Base-by-base conservation (phyloP, 2,888 invertebrate genomes). In the Eilema griseolum region DNA sequence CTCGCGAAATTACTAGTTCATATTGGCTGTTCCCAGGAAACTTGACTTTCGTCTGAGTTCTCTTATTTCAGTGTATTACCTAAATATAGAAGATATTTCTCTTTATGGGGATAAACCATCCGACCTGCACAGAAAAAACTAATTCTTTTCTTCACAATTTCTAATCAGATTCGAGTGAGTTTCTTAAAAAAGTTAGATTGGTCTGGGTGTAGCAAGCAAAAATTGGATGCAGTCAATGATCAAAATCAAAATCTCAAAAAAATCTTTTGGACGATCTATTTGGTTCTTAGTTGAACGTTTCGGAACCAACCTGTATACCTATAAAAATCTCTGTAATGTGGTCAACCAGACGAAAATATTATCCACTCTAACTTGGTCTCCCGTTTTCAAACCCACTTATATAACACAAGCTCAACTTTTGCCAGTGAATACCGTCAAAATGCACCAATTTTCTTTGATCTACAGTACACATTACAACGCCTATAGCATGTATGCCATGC, bases 271-370 rank as follows among this genome's bases (percentile, higher is more conserved):
- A 5, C 10, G 0, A 52, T 52, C 20, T 4, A 1, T 28, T 16
- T 20, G n/a, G 52, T 52, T 52, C n/a, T 3, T n/a, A 8, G n/a
- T 52, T n/a, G 20, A 4, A 52, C 1, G 7, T 46, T 46, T n/a
- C 8, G n/a, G n/a, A 52, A n/a, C 52, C 52, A 5, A 8, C 52
- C 52, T 20, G 20, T 5, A 31, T 37, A 57, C n/a, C n/a, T 57
- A 52, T 10, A 52, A 28, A 28, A n/a, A 33, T 37, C 31, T 65
- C 20, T 56, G 57, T 57, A 65, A 33, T 23, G 56, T 62, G 52
- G 60, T 41, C 61, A 33, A 61, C 4, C 52, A 65, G 52, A 52
- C 52, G 24, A 69, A 70, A 66, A 66, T 70, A 37, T 23, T 62
- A 37, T 3, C 63, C 59, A 67, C 26, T n/a, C 14, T 60, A 33